These are phyloP conservation scores for Planococcus citri DNA, from an alignment of 1,140 invertebrate species.

Conservation along the genomic window DNA sequence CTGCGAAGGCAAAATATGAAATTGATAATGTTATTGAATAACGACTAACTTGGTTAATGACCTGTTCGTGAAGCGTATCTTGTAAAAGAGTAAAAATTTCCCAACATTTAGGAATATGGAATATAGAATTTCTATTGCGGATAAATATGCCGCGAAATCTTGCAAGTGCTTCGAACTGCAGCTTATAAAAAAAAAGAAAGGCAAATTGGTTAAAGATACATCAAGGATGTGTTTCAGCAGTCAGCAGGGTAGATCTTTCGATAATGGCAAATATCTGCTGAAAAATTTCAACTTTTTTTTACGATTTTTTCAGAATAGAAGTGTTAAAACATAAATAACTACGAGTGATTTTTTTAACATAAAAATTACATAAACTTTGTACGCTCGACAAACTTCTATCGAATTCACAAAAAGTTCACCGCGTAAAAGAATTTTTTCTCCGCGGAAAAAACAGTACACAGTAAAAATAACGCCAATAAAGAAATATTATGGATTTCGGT, in stretches of 20 bases:
- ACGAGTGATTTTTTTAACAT: background rate
- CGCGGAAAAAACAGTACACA: background rate
- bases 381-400: background rate
- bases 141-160: too few relatives aligned
- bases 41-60: too few relatives aligned
- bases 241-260: background rate
- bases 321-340: slow-evolving; percentile 1
- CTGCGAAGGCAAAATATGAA: too few relatives aligned
- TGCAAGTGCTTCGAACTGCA: too few relatives aligned
- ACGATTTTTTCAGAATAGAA: background rate
- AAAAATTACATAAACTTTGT: slow-evolving; percentile 3
- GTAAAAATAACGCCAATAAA: background rate
- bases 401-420: background rate
- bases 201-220: too few relatives aligned
- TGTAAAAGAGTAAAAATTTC: too few relatives aligned
- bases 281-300: background rate
- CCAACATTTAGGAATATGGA: too few relatives aligned
- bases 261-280: background rate
- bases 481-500: background rate
- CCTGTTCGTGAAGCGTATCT: too few relatives aligned
- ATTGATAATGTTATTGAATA: too few relatives aligned
- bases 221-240: background rate
- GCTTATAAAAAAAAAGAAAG: too few relatives aligned
- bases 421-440: background rate
- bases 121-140: too few relatives aligned